Evolutionary conservation across 2,113 vertebrate species (phyloP), one percentile per base, ranked within the genome.

Genomic region (Ciconia maguari): DNA sequence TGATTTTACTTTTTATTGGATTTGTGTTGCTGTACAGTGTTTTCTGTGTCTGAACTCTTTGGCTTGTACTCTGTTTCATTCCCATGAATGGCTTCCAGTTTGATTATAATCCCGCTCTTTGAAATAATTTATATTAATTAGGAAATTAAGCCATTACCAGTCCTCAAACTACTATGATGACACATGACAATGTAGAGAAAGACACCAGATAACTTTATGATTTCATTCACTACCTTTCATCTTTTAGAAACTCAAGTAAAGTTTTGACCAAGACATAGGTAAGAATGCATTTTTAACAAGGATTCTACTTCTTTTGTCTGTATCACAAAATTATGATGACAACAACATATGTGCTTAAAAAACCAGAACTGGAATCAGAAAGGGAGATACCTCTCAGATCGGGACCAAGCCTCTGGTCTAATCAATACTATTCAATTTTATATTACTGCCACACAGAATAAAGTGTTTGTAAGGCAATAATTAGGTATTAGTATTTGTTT

Each of bases 391-490:
- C 11, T 60, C 44, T 38, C 41, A 38, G 48, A 36, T 57, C 36
- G 88, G 29, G 54, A 85, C 57, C 1, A 0, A 88, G 57, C 14
- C 41, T 41, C 41, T 44, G 36, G 34, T 76, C 21, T 46, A 80
- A 83, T 78, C 71, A 82, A 27, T 61, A 76, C 7, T 51, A 81
- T 42, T 92, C 46, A 24, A 44, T 66, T 95, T 90, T 77, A 80
- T 90, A 80, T 89, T 68, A 91, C n/a, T 91, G n/a, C 19, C 49
- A 91, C 27, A 57, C 26, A 68, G 62, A 84, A 62, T 82, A 29
- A 94, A 87, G 42, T 69, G 8, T 20, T 81, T 70, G 52, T 71
- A 81, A 87, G 36, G 71, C 93, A 97, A 93, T 84, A 96, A 94
- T 93, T 91, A 91, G 38, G 9, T 94, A 74, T 89, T 72, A 82